Percentiles rank a stretch among this genome's conserved stretches.
phyloP scores from a whole-genome alignment of 1,140 invertebrate genomes.

The Hylyphantes graminicola region DNA sequence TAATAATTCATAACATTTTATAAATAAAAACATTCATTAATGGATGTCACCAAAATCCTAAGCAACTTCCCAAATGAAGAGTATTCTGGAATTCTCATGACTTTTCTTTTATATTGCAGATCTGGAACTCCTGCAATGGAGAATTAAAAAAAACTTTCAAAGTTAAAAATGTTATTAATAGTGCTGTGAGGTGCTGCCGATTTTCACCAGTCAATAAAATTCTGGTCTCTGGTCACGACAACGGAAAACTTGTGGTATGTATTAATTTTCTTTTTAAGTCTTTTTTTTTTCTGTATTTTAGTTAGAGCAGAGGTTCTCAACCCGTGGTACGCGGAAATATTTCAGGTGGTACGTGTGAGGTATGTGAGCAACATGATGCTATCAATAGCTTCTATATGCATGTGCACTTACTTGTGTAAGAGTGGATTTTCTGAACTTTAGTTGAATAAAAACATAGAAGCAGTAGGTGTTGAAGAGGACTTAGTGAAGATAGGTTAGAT shows the following conservation, averaged over 20 bases:
- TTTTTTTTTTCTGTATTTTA: neutral
- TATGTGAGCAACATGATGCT: too few relatives aligned
- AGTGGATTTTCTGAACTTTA: too few relatives aligned
- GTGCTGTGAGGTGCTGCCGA: conserved; percentile 4
- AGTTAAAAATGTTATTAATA: neutral
- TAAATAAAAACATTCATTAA: neutral
- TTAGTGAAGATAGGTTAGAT: too few relatives aligned
- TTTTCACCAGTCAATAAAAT: neutral
- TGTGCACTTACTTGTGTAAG: too few relatives aligned
- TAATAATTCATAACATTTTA: neutral
- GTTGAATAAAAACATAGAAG: too few relatives aligned
- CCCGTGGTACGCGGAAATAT: too few relatives aligned
- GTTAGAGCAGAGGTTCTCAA: too few relatives aligned
- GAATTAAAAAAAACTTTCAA: neutral
- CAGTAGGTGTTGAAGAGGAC: too few relatives aligned
- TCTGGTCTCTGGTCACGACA: conserved; percentile 2
- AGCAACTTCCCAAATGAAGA: neutral
- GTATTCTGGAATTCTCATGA: neutral
- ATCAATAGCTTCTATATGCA: too few relatives aligned
- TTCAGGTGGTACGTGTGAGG: too few relatives aligned
- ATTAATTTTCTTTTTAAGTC: neutral
- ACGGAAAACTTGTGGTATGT: conserved; percentile 23
- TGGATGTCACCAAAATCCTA: neutral
- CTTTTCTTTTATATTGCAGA: neutral
- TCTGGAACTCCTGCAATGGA: conserved; percentile 20